phyloP scores from a whole-genome alignment of 2,888 invertebrate species.

The Sphaerophoria taeniata region DNA sequence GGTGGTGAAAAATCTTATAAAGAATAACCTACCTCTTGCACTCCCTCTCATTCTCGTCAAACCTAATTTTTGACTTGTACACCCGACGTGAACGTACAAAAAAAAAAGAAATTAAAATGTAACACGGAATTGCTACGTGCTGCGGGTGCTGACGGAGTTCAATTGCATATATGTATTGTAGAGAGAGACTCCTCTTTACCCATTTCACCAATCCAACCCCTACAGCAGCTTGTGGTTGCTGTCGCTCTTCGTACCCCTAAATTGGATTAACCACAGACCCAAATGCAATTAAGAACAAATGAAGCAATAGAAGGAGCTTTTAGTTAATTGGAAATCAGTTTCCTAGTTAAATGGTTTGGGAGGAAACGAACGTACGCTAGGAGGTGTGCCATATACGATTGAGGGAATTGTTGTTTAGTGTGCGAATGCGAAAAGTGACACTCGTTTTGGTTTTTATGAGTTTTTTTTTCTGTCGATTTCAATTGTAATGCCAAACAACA shows the following conservation, averaged over 20 bases:
- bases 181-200: no score
- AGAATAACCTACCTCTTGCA: constrained; percentile 6
- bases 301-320: constrained; percentile 68
- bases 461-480: constrained; percentile 23
- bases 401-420: no score
- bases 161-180: constrained; percentile 44
- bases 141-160: constrained; percentile 61
- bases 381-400: no score
- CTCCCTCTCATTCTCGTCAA: constrained; percentile 3
- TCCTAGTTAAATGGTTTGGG: constrained; percentile 39
- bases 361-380: no score
- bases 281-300: constrained; percentile 70
- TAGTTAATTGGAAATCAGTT: constrained; percentile 71
- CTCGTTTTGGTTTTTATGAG: constrained; percentile 8
- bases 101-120: constrained; percentile 74
- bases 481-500: constrained; percentile 23
- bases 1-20: constrained; percentile 29
- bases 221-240: constrained; percentile 4
- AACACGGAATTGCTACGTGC: constrained; percentile 66
- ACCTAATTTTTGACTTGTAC: constrained; percentile 66
- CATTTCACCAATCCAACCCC: not conserved
- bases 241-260: constrained; percentile 56
- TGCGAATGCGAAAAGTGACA: constrained; percentile 13
- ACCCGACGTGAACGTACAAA: constrained; percentile 10
- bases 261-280: constrained; percentile 72